phyloP scores from a whole-genome alignment of 2,797 vertebrate genomes.

The Enteromius unitaeniatus region DNA sequence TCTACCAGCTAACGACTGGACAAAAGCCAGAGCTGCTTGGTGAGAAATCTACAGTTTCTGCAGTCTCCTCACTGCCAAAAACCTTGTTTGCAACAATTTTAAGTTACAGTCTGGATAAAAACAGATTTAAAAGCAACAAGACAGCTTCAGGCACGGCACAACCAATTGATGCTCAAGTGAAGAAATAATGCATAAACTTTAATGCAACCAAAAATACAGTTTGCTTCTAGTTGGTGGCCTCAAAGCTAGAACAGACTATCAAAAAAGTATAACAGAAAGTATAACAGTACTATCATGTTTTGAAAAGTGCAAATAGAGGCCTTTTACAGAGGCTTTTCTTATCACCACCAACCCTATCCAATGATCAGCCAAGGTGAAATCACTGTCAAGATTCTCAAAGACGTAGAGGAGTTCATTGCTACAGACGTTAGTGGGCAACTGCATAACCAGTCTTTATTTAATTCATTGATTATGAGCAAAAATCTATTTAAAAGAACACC shows the following conservation, averaged over 20 bases:
- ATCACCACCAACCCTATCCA: conserved; percentile 78
- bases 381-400: conserved; percentile 80
- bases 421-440: conserved; percentile 77
- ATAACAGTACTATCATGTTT: neutral
- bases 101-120: neutral
- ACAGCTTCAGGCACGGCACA: neutral
- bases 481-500: neutral
- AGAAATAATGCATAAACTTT: neutral
- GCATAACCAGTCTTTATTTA: neutral
- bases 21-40: conserved; percentile 38
- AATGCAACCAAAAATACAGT: neutral
- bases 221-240: neutral
- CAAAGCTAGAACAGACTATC: neutral
- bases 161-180: neutral
- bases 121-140: neutral
- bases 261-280: too few relatives aligned
- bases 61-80: neutral
- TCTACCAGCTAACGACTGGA: conserved; percentile 39
- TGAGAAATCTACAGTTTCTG: neutral
- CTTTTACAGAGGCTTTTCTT: conserved; percentile 81
- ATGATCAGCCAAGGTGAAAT: conserved; percentile 83
- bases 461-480: neutral
- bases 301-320: conserved; percentile 69
- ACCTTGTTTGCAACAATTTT: neutral
- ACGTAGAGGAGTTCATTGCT: conserved; percentile 57